phyloP scores from a whole-genome alignment of 1,140 invertebrate genomes.

The Scaptodrosophila lebanonensis region DNA sequence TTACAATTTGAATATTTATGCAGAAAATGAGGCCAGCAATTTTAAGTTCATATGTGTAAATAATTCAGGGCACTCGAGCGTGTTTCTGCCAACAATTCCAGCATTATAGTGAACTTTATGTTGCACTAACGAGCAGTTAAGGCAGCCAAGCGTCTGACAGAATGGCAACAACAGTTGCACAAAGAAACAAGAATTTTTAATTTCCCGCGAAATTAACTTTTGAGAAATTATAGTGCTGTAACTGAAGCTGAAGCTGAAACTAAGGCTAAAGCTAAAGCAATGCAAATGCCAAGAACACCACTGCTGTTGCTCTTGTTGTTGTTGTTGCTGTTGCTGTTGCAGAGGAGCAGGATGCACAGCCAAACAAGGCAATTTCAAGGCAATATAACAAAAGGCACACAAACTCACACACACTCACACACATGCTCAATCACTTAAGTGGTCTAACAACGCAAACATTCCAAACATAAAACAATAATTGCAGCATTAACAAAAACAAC shows the following conservation, averaged over 20 bases:
- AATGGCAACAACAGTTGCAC: constrained; percentile 31
- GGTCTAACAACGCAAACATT: constrained; percentile 20
- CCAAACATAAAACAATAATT: constrained; percentile 69
- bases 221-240: constrained; percentile 52
- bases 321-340: too few species aligned
- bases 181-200: constrained; percentile 51
- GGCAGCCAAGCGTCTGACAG: constrained; percentile 16
- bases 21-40: too few species aligned
- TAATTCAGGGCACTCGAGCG: too few species aligned
- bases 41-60: too few species aligned
- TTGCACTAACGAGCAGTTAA: constrained; percentile 11
- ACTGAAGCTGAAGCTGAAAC: too few species aligned
- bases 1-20: too few species aligned
- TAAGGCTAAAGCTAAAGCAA: too few species aligned
- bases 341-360: too few species aligned
- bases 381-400: constrained; percentile 7
- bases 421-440: constrained; percentile 37
- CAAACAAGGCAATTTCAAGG: too few species aligned
- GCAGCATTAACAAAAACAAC: constrained; percentile 59
- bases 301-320: constrained; percentile 6
- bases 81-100: too few species aligned
- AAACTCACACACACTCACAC: constrained; percentile 1
- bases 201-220: constrained; percentile 71
- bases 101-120: too few species aligned
- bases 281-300: constrained; percentile 52